Conservation (phyloP, 1,140 invertebrate genomes). For the Gryllus bimaculatus region DNA sequence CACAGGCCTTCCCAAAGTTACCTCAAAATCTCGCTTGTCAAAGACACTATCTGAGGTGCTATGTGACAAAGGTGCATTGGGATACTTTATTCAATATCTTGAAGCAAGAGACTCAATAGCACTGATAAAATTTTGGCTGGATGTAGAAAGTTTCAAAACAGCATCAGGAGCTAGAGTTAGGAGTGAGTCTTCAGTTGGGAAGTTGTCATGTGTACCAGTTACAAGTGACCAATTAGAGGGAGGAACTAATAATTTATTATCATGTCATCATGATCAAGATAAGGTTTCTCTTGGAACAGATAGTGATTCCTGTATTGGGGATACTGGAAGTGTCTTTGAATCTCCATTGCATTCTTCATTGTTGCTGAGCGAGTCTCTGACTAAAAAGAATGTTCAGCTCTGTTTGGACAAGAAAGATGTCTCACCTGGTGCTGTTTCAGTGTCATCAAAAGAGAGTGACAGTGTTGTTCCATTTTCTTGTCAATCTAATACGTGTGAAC, state of each 20-base stretch:
- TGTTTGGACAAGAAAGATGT: neutral
- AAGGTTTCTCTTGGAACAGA: slow-evolving; percentile 33
- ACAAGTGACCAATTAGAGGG: neutral
- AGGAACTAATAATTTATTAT: neutral
- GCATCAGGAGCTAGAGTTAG: slow-evolving; percentile 21
- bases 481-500: neutral
- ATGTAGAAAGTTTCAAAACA: slow-evolving; percentile 53
- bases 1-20: neutral
- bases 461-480: neutral
- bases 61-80: slow-evolving; percentile 55
- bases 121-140: slow-evolving; percentile 61
- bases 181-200: neutral
- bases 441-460: neutral
- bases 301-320: slow-evolving; percentile 28
- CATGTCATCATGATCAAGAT: neutral
- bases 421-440: neutral
- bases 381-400: neutral
- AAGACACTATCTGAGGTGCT: slow-evolving; percentile 56
- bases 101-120: slow-evolving; percentile 45
- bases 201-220: neutral
- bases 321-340: slow-evolving; percentile 15
- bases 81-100: slow-evolving; percentile 64
- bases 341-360: slow-evolving; percentile 12
- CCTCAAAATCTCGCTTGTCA: slow-evolving; percentile 42
- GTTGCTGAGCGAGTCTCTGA: neutral